phyloP scores from a whole-genome alignment of 2,113 vertebrate species.

The Nibea coibor region DNA sequence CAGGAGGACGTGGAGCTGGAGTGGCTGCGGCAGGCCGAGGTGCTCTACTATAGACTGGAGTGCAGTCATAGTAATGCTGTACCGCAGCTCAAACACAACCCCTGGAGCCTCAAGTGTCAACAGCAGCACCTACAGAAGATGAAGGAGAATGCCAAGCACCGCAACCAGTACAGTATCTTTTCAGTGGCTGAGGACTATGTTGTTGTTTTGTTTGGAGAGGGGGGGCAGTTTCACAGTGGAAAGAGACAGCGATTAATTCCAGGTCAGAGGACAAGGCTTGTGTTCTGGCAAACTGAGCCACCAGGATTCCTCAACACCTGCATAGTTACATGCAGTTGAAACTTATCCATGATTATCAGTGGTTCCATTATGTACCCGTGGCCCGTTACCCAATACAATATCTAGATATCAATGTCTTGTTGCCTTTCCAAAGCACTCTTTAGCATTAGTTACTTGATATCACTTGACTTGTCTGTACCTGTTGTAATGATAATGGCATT shows the following conservation, averaged over 20 bases:
- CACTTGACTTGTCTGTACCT: neutral
- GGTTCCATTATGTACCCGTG: neutral
- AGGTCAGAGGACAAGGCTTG: neutral
- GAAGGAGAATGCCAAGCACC: slow-evolving; percentile 96
- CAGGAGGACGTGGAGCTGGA: slow-evolving; percentile 93
- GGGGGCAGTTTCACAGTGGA: neutral
- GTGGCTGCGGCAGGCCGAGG: slow-evolving; percentile 91
- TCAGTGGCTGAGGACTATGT: slow-evolving; percentile 28
- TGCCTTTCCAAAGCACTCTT: slow-evolving; percentile 14
- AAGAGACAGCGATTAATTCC: neutral
- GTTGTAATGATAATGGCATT: neutral
- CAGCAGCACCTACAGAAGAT: slow-evolving; percentile 95
- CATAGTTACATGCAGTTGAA: slow-evolving; percentile 4
- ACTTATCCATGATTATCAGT: neutral
- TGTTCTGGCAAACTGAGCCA: neutral
- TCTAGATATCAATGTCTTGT: slow-evolving; percentile 36
- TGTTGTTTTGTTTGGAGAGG: neutral
- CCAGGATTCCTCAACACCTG: neutral
- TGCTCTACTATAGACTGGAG: slow-evolving; percentile 92
- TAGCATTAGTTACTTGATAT: slow-evolving; percentile 21
- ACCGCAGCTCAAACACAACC: slow-evolving; percentile 94
- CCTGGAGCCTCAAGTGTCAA: slow-evolving; percentile 97
- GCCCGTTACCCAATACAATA: neutral
- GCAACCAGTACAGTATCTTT: slow-evolving; percentile 99
- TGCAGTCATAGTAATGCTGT: slow-evolving; percentile 90